Evolutionary conservation across 2,888 invertebrate genomes (phyloP).

Genomic region (Andricus curvator): DNA sequence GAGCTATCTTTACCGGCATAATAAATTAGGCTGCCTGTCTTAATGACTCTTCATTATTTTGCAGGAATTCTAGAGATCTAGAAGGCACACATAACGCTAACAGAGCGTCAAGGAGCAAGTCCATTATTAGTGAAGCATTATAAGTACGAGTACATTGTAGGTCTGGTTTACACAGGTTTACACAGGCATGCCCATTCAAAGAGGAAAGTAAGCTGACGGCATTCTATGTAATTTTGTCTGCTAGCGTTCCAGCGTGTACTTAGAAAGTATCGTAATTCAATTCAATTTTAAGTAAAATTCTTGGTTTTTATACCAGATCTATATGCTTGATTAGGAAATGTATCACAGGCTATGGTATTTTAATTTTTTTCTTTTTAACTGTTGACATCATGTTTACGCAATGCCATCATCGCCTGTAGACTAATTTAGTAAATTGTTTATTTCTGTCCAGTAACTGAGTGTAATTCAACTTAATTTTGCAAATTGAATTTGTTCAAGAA

Average conservation of each 20-base stretch:
- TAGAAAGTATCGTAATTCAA: constrained; percentile 21
- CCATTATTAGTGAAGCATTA: constrained; percentile 28
- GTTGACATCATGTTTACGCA: neutral
- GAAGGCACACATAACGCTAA: neutral
- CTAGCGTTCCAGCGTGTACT: constrained; percentile 16
- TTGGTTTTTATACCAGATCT: neutral
- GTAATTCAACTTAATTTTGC: constrained; percentile 33
- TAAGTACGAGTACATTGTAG: constrained; percentile 33
- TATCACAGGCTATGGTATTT: neutral
- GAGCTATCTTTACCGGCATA: neutral
- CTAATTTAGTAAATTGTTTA: constrained; percentile 32
- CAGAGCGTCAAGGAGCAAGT: constrained; percentile 8
- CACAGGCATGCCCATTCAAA: neutral
- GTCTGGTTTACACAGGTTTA: constrained; percentile 9
- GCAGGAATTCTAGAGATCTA: constrained; percentile 4
- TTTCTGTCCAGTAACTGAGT: neutral
- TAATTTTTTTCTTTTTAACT: neutral
- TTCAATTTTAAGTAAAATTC: constrained; percentile 16
- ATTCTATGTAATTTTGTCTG: constrained; percentile 16
- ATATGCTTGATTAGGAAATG: neutral
- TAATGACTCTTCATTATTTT: constrained; percentile 23
- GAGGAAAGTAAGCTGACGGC: constrained; percentile 19
- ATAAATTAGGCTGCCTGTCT: constrained; percentile 3
- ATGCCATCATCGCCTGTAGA: neutral
- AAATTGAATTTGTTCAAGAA: constrained; percentile 35